These are phyloP conservation scores for Neogobius melanostomus DNA, from an alignment of 2,113 vertebrate species.

Conservation along the genomic window DNA sequence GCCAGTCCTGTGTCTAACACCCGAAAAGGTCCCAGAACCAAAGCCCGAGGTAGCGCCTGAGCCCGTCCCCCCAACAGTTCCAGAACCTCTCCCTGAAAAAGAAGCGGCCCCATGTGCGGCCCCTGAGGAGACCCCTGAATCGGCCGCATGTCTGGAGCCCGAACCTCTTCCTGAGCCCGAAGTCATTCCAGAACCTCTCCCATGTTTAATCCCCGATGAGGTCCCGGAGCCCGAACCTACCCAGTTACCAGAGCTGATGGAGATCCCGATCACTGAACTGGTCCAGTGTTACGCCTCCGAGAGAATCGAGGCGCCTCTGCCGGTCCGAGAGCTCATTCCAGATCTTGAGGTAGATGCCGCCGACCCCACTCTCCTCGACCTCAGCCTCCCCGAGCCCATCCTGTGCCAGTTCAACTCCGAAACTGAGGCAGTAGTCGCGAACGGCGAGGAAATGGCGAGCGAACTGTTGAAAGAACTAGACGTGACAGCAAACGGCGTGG, in stretches of 20 bases:
- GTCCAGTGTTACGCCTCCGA: not conserved
- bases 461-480: slow-evolving; percentile 49
- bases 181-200: not conserved
- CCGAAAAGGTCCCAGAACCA: not conserved
- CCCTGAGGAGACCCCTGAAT: slow-evolving; percentile 11
- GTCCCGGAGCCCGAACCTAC: slow-evolving; percentile 10
- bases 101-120: slow-evolving; percentile 7
- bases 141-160: slow-evolving; percentile 8
- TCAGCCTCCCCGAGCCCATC: slow-evolving; percentile 17
- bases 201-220: not conserved
- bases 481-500: slow-evolving; percentile 49
- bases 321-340: slow-evolving; percentile 25
- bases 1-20: not conserved
- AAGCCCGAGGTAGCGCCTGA: slow-evolving; percentile 5
- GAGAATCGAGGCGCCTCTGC: slow-evolving; percentile 18
- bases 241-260: not conserved
- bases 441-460: slow-evolving; percentile 37
- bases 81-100: slow-evolving; percentile 25
- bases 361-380: slow-evolving; percentile 33
- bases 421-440: slow-evolving; percentile 14
- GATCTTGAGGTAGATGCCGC: slow-evolving; percentile 33
- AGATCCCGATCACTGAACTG: not conserved
- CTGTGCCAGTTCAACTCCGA: slow-evolving; percentile 15
- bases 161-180: slow-evolving; percentile 40
- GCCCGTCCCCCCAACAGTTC: not conserved